phyloP scores from a whole-genome alignment of 1,140 invertebrate genomes.

The Amphibalanus amphitrite region DNA sequence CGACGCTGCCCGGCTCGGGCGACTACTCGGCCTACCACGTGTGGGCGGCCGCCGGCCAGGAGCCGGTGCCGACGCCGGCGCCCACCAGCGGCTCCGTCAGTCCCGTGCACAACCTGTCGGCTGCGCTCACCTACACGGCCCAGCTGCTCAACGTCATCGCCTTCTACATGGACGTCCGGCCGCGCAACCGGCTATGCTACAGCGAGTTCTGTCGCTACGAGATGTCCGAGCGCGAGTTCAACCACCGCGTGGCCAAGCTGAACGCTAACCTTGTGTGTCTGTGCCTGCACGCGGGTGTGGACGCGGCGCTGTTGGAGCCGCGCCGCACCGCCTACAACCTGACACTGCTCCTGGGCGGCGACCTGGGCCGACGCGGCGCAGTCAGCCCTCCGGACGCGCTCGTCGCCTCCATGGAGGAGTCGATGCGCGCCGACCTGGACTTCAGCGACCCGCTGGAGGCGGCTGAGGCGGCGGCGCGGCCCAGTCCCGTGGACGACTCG shows the following conservation, averaged over 20 bases:
- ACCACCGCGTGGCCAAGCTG: constrained; percentile 49
- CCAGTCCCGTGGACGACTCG: background rate
- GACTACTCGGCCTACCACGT: constrained; percentile 56
- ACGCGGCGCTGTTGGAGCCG: background rate
- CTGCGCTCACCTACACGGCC: constrained; percentile 58
- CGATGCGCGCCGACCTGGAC: background rate
- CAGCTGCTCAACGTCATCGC: constrained; percentile 62
- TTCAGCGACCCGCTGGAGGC: background rate
- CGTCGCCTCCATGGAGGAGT: background rate
- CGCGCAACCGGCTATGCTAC: constrained; percentile 55
- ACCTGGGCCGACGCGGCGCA: background rate
- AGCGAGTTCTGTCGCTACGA: constrained; percentile 58
- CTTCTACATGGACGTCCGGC: constrained; percentile 51
- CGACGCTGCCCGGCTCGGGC: constrained; percentile 52
- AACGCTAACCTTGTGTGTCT: constrained; percentile 66
- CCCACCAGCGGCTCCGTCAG: constrained; percentile 42
- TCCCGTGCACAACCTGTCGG: constrained; percentile 43
- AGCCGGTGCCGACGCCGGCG: constrained; percentile 56
- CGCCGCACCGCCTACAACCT: background rate
- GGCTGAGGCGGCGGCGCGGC: background rate
- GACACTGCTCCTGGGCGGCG: background rate
- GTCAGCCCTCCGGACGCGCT: background rate
- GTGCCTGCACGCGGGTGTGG: constrained; percentile 56
- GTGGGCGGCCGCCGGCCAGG: constrained; percentile 45
- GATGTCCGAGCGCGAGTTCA: constrained; percentile 47